A percentile compares a stretch with the other conserved stretches of the same genome.
Evolutionary conservation across 2,113 vertebrate species (phyloP).

Genomic region (Axis porcinus): DNA sequence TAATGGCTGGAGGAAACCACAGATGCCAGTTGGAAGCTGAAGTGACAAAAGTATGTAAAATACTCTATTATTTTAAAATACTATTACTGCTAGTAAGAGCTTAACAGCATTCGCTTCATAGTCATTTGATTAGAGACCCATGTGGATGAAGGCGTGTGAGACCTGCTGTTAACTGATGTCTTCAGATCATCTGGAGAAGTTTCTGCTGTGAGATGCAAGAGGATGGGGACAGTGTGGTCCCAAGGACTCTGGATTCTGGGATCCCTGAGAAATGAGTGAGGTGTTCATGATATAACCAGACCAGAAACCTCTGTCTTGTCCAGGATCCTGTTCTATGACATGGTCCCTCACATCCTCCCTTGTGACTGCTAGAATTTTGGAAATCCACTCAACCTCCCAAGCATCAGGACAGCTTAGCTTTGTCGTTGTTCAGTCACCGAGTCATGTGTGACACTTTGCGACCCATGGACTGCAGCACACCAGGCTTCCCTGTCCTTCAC

Average conservation of each 20-base stretch:
- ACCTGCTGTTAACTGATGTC: background rate
- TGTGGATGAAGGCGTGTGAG: background rate
- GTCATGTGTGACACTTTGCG: background rate
- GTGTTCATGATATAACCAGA: accelerated
- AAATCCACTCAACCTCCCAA: background rate
- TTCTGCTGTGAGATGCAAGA: background rate
- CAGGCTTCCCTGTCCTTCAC: background rate
- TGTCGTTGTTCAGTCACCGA: background rate
- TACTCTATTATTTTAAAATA: slow-evolving; percentile 26
- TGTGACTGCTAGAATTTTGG: background rate
- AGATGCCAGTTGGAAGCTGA: background rate
- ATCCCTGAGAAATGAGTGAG: accelerated
- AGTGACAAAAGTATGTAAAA: background rate
- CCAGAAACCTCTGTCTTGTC: accelerated
- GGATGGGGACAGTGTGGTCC: accelerated
- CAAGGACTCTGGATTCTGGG: accelerated
- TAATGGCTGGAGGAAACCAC: accelerated
- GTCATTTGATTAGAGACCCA: background rate
- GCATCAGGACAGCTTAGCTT: background rate
- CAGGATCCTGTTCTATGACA: background rate
- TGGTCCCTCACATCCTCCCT: background rate
- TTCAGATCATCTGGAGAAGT: background rate
- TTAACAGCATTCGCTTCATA: background rate
- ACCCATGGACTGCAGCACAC: background rate
- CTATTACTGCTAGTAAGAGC: background rate